These are phyloP conservation scores for Pyrgus malvae DNA, from an alignment of 2,888 invertebrate genomes.

Conservation along the genomic window DNA sequence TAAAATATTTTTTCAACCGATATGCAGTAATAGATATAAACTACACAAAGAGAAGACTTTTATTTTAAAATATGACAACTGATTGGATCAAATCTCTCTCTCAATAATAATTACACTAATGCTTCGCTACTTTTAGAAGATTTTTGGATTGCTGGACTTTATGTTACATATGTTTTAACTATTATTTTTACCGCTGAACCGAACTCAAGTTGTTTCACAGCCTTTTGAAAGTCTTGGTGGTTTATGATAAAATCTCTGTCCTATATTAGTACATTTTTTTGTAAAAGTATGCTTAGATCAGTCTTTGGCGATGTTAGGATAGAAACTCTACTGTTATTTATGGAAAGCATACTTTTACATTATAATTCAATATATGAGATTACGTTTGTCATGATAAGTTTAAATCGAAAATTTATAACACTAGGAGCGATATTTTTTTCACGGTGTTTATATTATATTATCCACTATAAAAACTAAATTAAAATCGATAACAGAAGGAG, in stretches of 20 bases:
- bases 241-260: slow-evolving; percentile 57
- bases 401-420: slow-evolving; percentile 2
- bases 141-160: no score
- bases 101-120: neutral
- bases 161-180: slow-evolving; percentile 34
- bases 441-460: neutral
- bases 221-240: slow-evolving; percentile 73
- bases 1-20: no score
- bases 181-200: slow-evolving; percentile 50
- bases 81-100: no score
- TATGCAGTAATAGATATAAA: no score
- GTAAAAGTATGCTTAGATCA: slow-evolving; percentile 27
- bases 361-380: slow-evolving; percentile 12
- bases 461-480: no score
- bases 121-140: neutral
- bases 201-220: slow-evolving; percentile 74
- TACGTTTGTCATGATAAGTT: slow-evolving; percentile 5
- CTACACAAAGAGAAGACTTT: no score
- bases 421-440: neutral
- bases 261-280: slow-evolving; percentile 35
- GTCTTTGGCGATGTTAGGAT: slow-evolving; percentile 29
- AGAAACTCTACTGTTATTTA: neutral
- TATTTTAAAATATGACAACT: no score
- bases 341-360: slow-evolving; percentile 14
- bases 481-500: neutral